Conservation (phyloP, 2,797 vertebrate species). For the Tachyglossus aculeatus region DNA sequence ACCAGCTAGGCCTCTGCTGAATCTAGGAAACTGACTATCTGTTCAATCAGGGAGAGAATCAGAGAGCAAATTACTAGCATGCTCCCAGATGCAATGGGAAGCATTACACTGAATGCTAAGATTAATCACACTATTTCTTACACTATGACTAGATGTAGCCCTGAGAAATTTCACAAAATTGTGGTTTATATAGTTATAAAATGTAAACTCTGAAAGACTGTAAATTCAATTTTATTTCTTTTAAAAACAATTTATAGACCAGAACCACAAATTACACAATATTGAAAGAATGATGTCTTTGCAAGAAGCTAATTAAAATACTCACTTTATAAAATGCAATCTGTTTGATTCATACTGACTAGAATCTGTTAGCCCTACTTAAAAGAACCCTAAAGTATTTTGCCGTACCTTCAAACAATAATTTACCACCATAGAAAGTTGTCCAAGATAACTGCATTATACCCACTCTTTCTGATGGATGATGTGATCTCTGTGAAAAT, state of each 20-base stretch:
- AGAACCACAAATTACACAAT: neutral
- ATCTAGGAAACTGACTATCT: no score
- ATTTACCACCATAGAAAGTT: neutral
- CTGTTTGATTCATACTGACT: neutral
- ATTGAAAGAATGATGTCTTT: neutral
- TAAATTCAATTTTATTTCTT: neutral
- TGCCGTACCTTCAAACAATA: neutral
- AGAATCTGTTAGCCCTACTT: neutral
- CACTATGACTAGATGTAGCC: neutral
- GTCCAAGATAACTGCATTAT: constrained; percentile 6
- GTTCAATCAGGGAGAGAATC: no score
- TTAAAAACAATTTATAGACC: neutral
- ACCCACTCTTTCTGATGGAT: constrained; percentile 1
- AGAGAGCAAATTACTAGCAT: no score
- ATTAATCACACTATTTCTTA: neutral
- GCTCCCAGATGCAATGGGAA: no score
- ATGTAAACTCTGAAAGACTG: neutral
- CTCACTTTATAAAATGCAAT: constrained; percentile 12
- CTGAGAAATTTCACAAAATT: neutral
- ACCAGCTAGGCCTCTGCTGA: no score
- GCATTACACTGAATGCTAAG: constrained; percentile 16
- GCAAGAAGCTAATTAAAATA: neutral
- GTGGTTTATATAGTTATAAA: neutral
- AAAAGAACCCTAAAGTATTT: neutral
- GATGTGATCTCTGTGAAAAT: neutral